Evolutionary conservation across 64 coral and sea anemone species (phyloP), one percentile per base, ranked within the genome.

Genomic region (Montipora efflorescens): DNA sequence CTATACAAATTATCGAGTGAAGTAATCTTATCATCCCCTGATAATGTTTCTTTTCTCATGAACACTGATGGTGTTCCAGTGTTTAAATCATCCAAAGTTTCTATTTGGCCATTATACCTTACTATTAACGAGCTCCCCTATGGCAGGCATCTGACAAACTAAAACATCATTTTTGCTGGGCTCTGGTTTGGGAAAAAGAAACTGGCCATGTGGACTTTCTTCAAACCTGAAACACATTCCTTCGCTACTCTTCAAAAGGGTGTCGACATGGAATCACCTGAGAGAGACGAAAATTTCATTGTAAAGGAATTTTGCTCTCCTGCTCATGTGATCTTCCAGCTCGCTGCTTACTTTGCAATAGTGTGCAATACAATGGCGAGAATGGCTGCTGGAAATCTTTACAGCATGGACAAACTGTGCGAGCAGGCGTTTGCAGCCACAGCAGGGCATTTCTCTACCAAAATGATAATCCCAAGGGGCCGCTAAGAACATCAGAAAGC

Each of bases 181-280:
- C 80, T 90, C 16, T 95, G 93, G 93, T 95, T 95, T 79, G 93
- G 93, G 21, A 78, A 89, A 48, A 84, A 48, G 4, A 95, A 95
- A 74, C 93, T 88, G 25, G 58, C 74, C 3, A 95, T 95, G 93
- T 74, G 57, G 15, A 78, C 87, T 19, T 95, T 84, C 44, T 59
- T 95, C 15, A 89, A 90, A 95, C 93, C 93, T 8, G 52, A 52
- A 59, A 21, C 15, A 81, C 18, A 79, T 59, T 47, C 75, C 88
- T 8, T 70, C 90, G 15, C 36, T 36, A 36, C 36, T 36, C 36
- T 36, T 36, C 85, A 94, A 94, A 53, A 81, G 5, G 75, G 92
- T 71, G 67, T 94, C 43, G 57, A 87, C 50, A 20, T 94, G 15
- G 52, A 94, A 88, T 55, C 62, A 73, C 75, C 82, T 12, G 13